Evolutionary conservation across 2,888 invertebrate genomes (phyloP), one percentile per base, ranked within the genome.

Genomic region (Alloscopus bannaensis): DNA sequence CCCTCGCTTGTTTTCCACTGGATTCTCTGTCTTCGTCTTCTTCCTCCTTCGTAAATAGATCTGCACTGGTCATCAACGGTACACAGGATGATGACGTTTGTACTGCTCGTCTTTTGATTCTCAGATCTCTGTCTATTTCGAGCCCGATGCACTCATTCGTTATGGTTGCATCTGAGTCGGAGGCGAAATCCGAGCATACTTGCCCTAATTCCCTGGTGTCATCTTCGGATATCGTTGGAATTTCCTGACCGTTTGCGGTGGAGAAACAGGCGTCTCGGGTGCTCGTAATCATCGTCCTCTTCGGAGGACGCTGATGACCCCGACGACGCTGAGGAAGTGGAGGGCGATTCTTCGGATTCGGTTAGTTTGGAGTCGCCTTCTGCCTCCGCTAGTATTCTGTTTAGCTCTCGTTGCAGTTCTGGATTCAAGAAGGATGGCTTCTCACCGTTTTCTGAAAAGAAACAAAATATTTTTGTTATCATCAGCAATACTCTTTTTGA

Each of bases 141-240:
- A 75, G 81, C 42, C 72, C 76, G 36, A 62, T 76, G 64, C 71
- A 72, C 62, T 84, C 84, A 55, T 83, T 84, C 42, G 84, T 84
- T 52, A 84, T 81, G 59, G 84, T 84, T 59, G 83, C 83, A 79
- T 84, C 84, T 26, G 84, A 84, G 52, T 83, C 83, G 36, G 83
- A 81, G 57, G 68, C 77, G 4, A 70, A 69, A 66, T 77, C 72
- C 57, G 73, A 75, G 68, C 55, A 76, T 18, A 70, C 62, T 65
- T 13, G 6, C 36, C 24, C 52, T 52, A 68, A 68, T 52, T 73
- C 80, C 1, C 52, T 57, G 24, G 26, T 72, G 57, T 70, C 70
- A 65, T 60, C 45, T 24, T 55, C 50, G 40, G 31, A 59, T 45
- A 26, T 55, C 50, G 16, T 18, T 1, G 71, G 71, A 64, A 50